These are phyloP conservation scores for Vannuccia rotundouncinata DNA, from an alignment of 2,888 invertebrate species.

Conservation along the genomic window DNA sequence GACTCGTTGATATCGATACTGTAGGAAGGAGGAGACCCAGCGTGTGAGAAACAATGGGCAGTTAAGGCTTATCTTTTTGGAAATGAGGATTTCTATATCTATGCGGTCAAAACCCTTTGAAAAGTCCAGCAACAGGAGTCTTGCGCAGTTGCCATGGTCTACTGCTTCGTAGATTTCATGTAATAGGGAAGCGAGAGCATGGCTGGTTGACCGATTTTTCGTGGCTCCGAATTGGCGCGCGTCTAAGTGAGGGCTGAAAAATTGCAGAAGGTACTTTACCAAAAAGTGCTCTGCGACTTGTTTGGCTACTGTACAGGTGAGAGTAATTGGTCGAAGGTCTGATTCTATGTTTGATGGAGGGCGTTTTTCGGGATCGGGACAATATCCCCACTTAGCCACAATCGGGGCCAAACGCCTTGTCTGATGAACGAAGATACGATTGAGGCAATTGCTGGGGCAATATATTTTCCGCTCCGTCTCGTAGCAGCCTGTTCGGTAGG, in stretches of 20 bases:
- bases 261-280: neutral
- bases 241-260: neutral
- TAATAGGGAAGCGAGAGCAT: neutral
- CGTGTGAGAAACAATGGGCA: neutral
- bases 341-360: no score
- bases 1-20: neutral
- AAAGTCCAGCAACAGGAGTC: neutral
- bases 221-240: neutral
- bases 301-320: neutral
- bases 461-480: no score
- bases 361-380: constrained; percentile 12
- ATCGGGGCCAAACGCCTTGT: neutral
- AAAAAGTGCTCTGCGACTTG: neutral
- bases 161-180: neutral
- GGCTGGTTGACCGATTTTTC: neutral
- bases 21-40: neutral
- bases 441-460: neutral
- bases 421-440: neutral
- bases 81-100: neutral
- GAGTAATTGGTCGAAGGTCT: neutral
- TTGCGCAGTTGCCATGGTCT: neutral
- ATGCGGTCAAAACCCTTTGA: neutral
- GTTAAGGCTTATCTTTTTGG: neutral
- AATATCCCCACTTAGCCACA: neutral
- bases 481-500: neutral